These are phyloP conservation scores for Cryptus viduatorius DNA, from an alignment of 2,888 invertebrate species.

Conservation along the genomic window DNA sequence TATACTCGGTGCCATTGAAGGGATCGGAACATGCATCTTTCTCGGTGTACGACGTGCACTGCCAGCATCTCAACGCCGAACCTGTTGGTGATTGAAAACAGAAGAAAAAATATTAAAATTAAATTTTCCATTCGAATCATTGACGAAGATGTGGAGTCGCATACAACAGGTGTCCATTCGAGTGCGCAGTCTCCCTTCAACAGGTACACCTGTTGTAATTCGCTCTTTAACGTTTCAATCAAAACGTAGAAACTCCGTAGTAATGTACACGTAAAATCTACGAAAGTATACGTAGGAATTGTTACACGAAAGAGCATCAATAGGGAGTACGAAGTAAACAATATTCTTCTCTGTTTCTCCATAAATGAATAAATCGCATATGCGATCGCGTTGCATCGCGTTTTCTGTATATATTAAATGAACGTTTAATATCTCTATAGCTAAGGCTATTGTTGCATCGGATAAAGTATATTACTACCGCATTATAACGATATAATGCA, in stretches of 20 bases:
- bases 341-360: too few species aligned
- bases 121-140: not conserved
- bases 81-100: conserved; percentile 83
- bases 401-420: too few species aligned
- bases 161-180: conserved; percentile 44
- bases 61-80: conserved; percentile 90
- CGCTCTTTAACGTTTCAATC: not conserved
- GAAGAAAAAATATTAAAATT: not conserved
- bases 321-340: not conserved
- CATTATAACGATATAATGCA: not conserved
- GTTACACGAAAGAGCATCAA: not conserved
- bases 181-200: conserved; percentile 26
- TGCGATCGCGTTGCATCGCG: too few species aligned
- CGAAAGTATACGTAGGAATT: not conserved
- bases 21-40: conserved; percentile 91
- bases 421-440: too few species aligned
- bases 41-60: conserved; percentile 90
- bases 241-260: not conserved
- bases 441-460: too few species aligned
- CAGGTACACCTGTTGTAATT: conserved; percentile 47
- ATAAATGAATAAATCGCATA: too few species aligned
- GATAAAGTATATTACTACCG: not conserved
- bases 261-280: not conserved
- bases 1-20: conserved; percentile 87
- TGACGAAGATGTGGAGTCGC: not conserved